Conservation (phyloP, 2,888 invertebrate species). For the Lymantria dispar region DNA sequence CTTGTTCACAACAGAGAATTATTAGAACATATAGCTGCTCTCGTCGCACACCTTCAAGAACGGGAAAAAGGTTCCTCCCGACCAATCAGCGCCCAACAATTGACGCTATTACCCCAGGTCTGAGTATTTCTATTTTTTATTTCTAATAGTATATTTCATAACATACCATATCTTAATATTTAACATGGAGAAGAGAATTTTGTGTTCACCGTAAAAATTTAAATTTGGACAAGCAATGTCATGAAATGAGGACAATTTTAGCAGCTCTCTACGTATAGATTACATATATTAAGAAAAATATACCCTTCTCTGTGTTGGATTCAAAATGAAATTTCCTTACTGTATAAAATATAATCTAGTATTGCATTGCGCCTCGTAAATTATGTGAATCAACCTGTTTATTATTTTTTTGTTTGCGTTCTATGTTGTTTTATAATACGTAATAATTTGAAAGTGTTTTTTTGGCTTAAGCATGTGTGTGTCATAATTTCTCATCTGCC, state of each 20-base stretch:
- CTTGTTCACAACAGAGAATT: conserved; percentile 97
- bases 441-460: conserved; percentile 2
- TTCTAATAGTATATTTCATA: too few relatives aligned
- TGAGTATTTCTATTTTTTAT: background rate
- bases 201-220: too few relatives aligned
- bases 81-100: conserved; percentile 80
- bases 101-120: conserved; percentile 87
- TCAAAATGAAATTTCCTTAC: too few relatives aligned
- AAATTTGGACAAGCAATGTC: too few relatives aligned
- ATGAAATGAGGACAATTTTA: too few relatives aligned
- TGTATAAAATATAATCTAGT: too few relatives aligned
- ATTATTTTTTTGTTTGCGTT: background rate
- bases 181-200: too few relatives aligned
- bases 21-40: conserved; percentile 95
- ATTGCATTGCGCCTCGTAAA: too few relatives aligned
- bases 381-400: background rate
- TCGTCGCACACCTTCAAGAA: conserved; percentile 94
- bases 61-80: conserved; percentile 86
- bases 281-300: too few relatives aligned
- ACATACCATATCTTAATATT: too few relatives aligned
- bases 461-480: conserved; percentile 29
- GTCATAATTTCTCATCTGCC: conserved; percentile 4
- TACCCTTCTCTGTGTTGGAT: too few relatives aligned
- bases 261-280: too few relatives aligned
- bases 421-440: background rate